Percentiles rank a stretch among this genome's conserved stretches.
Evolutionary conservation across 2,797 vertebrate species (phyloP).

Genomic region (Cottoperca gobio): DNA sequence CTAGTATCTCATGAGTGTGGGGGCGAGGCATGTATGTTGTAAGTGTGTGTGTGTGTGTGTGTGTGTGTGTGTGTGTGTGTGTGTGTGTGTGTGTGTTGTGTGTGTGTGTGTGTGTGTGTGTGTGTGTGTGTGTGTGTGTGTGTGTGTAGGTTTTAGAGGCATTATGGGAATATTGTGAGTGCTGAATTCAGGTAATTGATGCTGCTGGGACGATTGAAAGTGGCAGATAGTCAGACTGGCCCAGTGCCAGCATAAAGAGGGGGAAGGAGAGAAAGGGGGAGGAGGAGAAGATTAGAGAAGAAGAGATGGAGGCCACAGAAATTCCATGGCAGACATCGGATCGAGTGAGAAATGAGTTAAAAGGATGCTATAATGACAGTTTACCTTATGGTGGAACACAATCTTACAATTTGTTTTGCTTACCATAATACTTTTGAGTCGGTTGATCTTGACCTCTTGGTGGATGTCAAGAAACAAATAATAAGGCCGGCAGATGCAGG

Average conservation of each 20-base stretch:
- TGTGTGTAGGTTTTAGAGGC: constrained; percentile 46
- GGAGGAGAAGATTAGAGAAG: constrained; percentile 55
- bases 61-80: constrained; percentile 13
- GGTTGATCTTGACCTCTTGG: neutral
- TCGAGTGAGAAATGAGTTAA: constrained; percentile 31
- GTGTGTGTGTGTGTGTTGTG: constrained; percentile 18
- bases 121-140: constrained; percentile 12
- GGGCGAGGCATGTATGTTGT: constrained; percentile 21
- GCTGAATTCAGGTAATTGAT: constrained; percentile 75
- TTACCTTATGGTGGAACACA: constrained; percentile 26
- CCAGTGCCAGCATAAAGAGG: constrained; percentile 56
- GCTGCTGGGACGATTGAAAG: constrained; percentile 59
- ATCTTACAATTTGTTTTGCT: neutral
- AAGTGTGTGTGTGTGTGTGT: constrained; percentile 13
- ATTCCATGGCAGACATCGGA: constrained; percentile 53
- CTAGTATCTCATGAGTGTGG: constrained; percentile 28
- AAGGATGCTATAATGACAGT: constrained; percentile 45
- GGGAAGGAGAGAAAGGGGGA: constrained; percentile 19
- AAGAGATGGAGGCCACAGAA: constrained; percentile 45
- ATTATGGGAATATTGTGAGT: constrained; percentile 67
- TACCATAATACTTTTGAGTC: neutral
- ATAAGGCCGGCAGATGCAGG: neutral
- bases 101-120: constrained; percentile 19
- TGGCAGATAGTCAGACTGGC: constrained; percentile 71
- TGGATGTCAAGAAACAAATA: neutral